These are phyloP conservation scores for Poeciliopsis presidionis DNA, from an alignment of 2,797 vertebrate genomes.

Conservation along the genomic window DNA sequence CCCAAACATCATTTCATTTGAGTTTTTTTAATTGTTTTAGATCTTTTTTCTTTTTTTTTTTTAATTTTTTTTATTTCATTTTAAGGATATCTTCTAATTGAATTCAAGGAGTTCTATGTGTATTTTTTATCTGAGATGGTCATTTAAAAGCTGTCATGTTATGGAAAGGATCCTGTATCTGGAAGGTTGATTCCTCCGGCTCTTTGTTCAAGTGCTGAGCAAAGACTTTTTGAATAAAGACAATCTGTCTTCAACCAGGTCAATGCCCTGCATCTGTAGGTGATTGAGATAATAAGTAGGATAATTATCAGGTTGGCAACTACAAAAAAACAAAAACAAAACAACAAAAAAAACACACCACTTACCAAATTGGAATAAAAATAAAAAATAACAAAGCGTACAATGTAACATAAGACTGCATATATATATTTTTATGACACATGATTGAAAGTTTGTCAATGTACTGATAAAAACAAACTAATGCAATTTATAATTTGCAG, in stretches of 20 bases:
- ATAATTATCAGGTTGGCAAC: background rate
- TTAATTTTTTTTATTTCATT: constrained; percentile 38
- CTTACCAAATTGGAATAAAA: background rate
- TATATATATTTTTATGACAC: background rate
- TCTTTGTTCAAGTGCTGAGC: constrained; percentile 93
- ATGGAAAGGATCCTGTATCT: constrained; percentile 88
- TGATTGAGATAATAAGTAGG: constrained; percentile 42
- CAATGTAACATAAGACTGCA: background rate
- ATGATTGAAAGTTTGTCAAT: background rate
- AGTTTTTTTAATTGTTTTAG: constrained; percentile 4
- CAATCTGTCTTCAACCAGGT: constrained; percentile 92
- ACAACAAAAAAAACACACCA: background rate
- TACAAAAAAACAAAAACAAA: background rate
- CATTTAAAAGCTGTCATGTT: constrained; percentile 89
- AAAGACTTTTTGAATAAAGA: constrained; percentile 98
- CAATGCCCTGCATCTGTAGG: constrained; percentile 70
- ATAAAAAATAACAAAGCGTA: background rate
- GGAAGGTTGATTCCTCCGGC: constrained; percentile 91
- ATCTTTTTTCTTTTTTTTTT: background rate
- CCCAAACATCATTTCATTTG: constrained; percentile 80
- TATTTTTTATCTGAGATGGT: constrained; percentile 87
- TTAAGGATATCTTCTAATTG: constrained; percentile 88
- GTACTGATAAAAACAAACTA: background rate
- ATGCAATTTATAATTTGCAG: background rate
- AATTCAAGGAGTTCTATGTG: constrained; percentile 86